A percentile compares a stretch with the other conserved stretches of the same genome.
Conservation (phyloP, 2,797 vertebrate genomes). For the Peromyscus eremicus region DNA sequence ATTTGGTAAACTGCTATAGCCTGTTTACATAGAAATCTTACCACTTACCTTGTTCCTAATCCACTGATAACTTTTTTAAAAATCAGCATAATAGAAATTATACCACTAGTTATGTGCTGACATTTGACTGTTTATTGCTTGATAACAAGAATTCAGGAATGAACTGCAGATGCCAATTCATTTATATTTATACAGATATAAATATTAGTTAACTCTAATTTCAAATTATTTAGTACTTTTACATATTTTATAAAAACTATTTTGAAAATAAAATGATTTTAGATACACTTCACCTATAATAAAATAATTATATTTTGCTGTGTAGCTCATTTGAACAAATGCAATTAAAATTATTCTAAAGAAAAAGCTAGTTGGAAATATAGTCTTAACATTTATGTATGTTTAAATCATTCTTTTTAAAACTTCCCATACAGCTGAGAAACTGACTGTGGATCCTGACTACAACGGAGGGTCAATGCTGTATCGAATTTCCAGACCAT, state of each 20-base stretch:
- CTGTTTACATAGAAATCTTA: slow-evolving; percentile 57
- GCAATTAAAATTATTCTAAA: slow-evolving; percentile 33
- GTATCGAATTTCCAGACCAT: slow-evolving; percentile 98
- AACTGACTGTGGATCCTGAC: slow-evolving; percentile 90
- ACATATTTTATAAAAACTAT: slow-evolving; percentile 7
- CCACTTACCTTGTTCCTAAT: slow-evolving; percentile 49
- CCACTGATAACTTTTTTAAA: slow-evolving; percentile 10
- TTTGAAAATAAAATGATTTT: slow-evolving; percentile 55
- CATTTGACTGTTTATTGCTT: neutral
- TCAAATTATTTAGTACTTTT: neutral
- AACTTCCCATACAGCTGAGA: slow-evolving; percentile 86
- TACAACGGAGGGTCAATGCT: slow-evolving; percentile 95
- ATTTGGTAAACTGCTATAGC: slow-evolving; percentile 52
- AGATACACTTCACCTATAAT: neutral
- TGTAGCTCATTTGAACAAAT: slow-evolving; percentile 12
- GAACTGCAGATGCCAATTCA: slow-evolving; percentile 10
- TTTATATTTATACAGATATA: neutral
- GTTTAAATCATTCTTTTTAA: slow-evolving; percentile 79
- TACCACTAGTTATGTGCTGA: neutral
- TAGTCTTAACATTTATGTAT: slow-evolving; percentile 65
- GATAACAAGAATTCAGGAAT: neutral
- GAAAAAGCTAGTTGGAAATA: slow-evolving; percentile 66
- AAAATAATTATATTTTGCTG: neutral
- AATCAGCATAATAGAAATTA: slow-evolving; percentile 21
- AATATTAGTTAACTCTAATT: neutral